Conservation (phyloP, 92 coral and sea anemone genomes). For the Muricea muricata region DNA sequence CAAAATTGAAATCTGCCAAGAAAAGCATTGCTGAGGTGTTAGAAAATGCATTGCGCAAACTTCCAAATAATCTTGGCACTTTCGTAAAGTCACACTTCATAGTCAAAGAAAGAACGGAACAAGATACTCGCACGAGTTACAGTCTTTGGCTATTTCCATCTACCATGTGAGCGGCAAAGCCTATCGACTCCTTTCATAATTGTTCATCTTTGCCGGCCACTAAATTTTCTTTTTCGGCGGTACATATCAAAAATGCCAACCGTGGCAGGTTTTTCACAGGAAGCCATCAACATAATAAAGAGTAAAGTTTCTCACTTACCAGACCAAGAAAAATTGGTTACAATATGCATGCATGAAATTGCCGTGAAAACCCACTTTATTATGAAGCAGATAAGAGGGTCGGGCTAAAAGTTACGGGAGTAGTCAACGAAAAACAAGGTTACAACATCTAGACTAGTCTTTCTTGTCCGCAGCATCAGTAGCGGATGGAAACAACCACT, state of each 20-base stretch:
- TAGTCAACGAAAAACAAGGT: too few species aligned
- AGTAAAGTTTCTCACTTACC: neutral
- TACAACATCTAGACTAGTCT: too few species aligned
- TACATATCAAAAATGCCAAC: neutral
- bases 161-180: neutral
- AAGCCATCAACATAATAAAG: neutral
- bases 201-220: neutral
- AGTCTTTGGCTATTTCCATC: neutral
- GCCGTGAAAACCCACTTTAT: neutral
- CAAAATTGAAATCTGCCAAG: neutral
- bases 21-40: neutral
- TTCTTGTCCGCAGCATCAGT: too few species aligned
- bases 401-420: neutral
- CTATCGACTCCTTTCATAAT: neutral
- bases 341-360: neutral
- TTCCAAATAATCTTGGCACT: neutral
- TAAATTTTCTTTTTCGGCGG: neutral
- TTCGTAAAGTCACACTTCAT: neutral
- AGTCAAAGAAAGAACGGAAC: neutral
- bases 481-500: too few species aligned
- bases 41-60: neutral
- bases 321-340: neutral
- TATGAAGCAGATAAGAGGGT: neutral
- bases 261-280: neutral
- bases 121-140: neutral